Percentiles rank a stretch among this genome's conserved stretches.
Conservation (phyloP, 2,888 invertebrate species). For the Tachystola acroxantha region DNA sequence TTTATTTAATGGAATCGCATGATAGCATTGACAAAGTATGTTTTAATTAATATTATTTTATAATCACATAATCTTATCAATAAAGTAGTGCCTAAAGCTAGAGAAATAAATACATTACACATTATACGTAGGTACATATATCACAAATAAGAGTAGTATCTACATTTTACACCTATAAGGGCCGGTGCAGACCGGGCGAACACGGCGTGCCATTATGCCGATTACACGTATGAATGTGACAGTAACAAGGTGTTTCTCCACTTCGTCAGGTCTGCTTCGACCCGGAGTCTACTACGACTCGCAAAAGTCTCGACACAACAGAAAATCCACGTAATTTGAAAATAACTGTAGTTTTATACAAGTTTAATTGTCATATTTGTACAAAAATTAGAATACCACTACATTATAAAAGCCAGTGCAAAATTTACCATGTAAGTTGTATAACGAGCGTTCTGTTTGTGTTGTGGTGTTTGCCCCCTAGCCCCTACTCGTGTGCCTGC, state of each 20-base stretch:
- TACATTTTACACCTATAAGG: slow-evolving; percentile 29
- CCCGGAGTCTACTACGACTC: slow-evolving; percentile 21
- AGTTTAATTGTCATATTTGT: slow-evolving; percentile 15
- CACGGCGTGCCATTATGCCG: too few relatives aligned
- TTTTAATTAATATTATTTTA: slow-evolving; percentile 24
- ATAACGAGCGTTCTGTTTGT: too few relatives aligned
- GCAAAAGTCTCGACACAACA: slow-evolving; percentile 18
- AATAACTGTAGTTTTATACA: slow-evolving; percentile 14
- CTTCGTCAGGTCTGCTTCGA: too few relatives aligned
- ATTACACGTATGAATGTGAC: too few relatives aligned
- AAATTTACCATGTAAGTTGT: too few relatives aligned
- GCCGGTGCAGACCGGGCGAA: too few relatives aligned
- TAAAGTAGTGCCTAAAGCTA: slow-evolving; percentile 50
- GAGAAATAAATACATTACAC: slow-evolving; percentile 50
- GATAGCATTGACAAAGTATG: slow-evolving; percentile 44
- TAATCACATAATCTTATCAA: slow-evolving; percentile 45
- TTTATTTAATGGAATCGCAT: slow-evolving; percentile 59
- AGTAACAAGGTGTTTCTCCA: too few relatives aligned
- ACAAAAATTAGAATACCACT: slow-evolving; percentile 19
- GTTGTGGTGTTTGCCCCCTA: too few relatives aligned
- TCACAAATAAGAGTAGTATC: slow-evolving; percentile 35
- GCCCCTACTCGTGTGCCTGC: too few relatives aligned
- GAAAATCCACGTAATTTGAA: slow-evolving; percentile 12
- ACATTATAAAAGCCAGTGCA: slow-evolving; percentile 20
- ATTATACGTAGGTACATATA: slow-evolving; percentile 24